Evolutionary conservation across 2,113 vertebrate genomes (phyloP).

Genomic region (Pelecanoides urinatrix): DNA sequence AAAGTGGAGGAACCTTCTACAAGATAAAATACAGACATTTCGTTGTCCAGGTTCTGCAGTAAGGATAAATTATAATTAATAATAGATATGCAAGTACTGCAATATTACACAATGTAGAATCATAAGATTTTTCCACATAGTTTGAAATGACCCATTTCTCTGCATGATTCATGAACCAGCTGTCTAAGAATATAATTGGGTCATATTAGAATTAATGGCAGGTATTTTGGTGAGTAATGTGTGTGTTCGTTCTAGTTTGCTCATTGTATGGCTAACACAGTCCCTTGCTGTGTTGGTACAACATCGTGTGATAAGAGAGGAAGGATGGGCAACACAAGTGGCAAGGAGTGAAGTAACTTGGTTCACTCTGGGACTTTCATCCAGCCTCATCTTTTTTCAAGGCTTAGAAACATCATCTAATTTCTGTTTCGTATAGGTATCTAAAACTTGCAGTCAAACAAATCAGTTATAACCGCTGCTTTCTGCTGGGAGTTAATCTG

Average conservation of each 20-base stretch:
- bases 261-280: neutral
- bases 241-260: neutral
- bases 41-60: neutral
- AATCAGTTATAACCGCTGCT: neutral
- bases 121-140: neutral
- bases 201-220: slow-evolving; percentile 42
- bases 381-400: neutral
- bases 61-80: slow-evolving; percentile 42
- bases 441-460: neutral
- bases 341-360: neutral
- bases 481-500: neutral
- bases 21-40: neutral
- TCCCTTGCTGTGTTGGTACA: neutral
- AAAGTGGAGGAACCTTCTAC: neutral
- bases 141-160: slow-evolving; percentile 45
- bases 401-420: neutral
- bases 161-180: slow-evolving; percentile 31
- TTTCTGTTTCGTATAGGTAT: neutral
- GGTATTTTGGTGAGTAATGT: neutral
- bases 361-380: neutral
- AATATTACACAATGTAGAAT: neutral
- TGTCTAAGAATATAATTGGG: slow-evolving; percentile 27
- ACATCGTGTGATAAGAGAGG: neutral
- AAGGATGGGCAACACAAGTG: neutral
- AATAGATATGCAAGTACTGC: neutral